Percentiles rank a stretch among this genome's conserved stretches.
phyloP scores from a whole-genome alignment of 2,888 invertebrate species.

The Strigamia crassipes region DNA sequence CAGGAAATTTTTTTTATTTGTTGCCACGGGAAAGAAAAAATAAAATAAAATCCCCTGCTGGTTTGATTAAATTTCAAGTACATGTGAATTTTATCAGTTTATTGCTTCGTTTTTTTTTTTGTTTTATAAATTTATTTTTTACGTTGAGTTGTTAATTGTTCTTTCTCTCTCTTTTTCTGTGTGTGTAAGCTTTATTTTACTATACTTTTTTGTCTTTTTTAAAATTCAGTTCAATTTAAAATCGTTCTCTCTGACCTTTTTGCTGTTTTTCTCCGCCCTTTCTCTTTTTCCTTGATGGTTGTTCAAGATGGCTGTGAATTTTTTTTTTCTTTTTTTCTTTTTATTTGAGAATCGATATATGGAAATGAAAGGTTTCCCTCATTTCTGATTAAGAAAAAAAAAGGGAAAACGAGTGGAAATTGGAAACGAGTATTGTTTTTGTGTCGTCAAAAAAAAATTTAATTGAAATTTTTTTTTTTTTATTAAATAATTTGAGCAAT shows the following conservation, averaged over 20 bases:
- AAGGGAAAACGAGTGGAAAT: not conserved
- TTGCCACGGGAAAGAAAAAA: slow-evolving; percentile 6
- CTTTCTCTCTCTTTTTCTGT: not conserved
- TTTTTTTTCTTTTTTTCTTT: not conserved
- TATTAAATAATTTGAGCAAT: not conserved
- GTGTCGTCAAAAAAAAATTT: not conserved
- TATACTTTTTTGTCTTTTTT: not conserved
- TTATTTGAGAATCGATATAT: slow-evolving; percentile 5
- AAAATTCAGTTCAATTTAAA: not conserved
- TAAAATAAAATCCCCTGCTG: not conserved
- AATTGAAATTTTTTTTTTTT: not conserved
- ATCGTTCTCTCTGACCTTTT: not conserved
- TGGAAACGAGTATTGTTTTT: slow-evolving; percentile 6
- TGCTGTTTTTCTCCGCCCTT: not conserved
- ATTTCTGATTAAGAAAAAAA: slow-evolving; percentile 27
- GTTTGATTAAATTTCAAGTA: not conserved
- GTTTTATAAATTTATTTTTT: not conserved
- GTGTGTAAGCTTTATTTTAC: not conserved
- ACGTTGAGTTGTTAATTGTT: not conserved
- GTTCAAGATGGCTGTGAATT: slow-evolving; percentile 38
- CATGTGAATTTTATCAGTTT: not conserved
- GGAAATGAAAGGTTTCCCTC: slow-evolving; percentile 19
- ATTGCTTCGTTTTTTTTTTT: not conserved
- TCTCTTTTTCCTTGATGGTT: not conserved
- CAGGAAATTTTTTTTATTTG: slow-evolving; percentile 17